Evolutionary conservation across 2,888 invertebrate species (phyloP), one percentile per base, ranked within the genome.

Genomic region (Quadroppia sp.): DNA sequence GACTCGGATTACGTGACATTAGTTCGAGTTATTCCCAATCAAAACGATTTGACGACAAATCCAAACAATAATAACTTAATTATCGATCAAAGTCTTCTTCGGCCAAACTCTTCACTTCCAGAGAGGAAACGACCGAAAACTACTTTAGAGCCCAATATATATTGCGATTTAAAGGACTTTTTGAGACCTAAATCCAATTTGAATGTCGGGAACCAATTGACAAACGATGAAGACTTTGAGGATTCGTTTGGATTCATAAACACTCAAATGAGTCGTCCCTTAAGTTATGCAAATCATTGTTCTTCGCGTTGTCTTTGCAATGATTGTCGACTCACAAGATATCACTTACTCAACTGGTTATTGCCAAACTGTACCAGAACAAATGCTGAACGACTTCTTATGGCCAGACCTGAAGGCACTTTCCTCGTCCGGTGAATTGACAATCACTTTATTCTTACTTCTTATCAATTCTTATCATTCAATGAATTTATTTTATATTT

Each of bases 311-410:
- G 73, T 53, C 42, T 73, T 20, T 73, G 73, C 28, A 42, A 36
- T 20, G 64, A 67, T 15, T 73, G 73, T 53, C 23, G 64, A n/a
- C 48, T 50, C 9, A 50, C 64, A 20, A 36, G 73, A 25, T 73
- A 67, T 48, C 32, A 73, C 25, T 50, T 73, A 32, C 42, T 73
- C 1, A 73, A 73, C 30, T 73, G 73, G 73, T 42, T 73, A 15
- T 25, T 73, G 23, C 73, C 73, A n/a, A 73, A 73, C 32, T 73
- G 73, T 67, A 73, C 73, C 11, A 64, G 73, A 36, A 13, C 45
- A 17, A 73, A 67, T 32, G 69, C 73, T 23, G 73, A 73, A 30
- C 67, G 73, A 2, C 42, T 73, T 7, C 20, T 73, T 13, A 50
- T n/a, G 48, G 73, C 67, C 15, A 42, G 64, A 73, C 13, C 53